phyloP scores from a whole-genome alignment of 2,113 vertebrate species.

The Falco punctatus region DNA sequence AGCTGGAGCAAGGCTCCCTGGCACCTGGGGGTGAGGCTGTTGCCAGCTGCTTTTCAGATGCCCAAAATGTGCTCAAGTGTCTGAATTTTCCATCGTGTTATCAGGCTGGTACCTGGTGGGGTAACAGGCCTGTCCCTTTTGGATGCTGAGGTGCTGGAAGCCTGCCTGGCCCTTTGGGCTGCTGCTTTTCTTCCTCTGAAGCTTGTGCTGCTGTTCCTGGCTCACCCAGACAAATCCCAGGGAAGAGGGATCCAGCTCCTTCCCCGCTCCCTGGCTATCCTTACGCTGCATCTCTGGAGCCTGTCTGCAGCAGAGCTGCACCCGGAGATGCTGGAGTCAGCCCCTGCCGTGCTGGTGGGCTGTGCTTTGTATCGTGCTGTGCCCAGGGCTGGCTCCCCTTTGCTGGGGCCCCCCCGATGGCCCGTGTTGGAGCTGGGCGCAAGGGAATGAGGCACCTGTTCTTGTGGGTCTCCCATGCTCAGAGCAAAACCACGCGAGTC shows the following conservation, averaged over 20 bases:
- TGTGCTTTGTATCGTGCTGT: background rate
- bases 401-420: accelerated
- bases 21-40: background rate
- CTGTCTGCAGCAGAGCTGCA: background rate
- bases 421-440: accelerated
- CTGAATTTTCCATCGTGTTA: accelerated
- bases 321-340: background rate
- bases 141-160: background rate
- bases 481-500: accelerated
- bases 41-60: background rate
- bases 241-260: background rate
- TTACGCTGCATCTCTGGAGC: background rate
- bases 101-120: no score
- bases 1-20: background rate
- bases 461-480: accelerated
- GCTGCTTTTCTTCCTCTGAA: background rate
- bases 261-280: background rate
- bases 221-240: background rate
- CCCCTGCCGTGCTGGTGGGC: accelerated
- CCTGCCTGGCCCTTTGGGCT: background rate
- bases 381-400: background rate
- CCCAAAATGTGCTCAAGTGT: accelerated
- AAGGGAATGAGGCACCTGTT: accelerated
- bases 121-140: background rate
- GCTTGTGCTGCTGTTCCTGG: background rate